Evolutionary conservation across 2,797 vertebrate genomes (phyloP).

Genomic region (Eospalax fontanierii): DNA sequence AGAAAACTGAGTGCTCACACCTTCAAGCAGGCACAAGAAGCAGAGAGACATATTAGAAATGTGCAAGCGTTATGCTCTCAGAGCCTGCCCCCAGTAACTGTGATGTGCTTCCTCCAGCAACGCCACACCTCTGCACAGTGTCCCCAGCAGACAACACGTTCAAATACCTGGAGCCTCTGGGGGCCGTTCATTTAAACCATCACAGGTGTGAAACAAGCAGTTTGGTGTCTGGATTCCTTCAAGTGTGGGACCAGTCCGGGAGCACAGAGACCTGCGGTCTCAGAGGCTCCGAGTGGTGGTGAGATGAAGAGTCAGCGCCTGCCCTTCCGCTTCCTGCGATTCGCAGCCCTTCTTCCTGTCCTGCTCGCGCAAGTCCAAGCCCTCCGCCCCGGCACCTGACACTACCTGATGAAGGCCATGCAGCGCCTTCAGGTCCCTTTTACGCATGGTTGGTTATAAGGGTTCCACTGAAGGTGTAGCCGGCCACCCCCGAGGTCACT

Average conservation of each 20-base stretch:
- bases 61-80: too few species aligned
- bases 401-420: rapidly evolving
- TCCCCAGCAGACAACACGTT: too few species aligned
- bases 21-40: too few species aligned
- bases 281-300: not conserved
- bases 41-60: too few species aligned
- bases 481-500: rapidly evolving
- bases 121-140: too few species aligned
- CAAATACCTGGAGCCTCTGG: too few species aligned
- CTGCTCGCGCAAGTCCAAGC: not conserved
- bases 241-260: not conserved
- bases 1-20: too few species aligned
- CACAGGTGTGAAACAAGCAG: not conserved
- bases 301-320: not conserved
- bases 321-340: not conserved
- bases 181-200: too few species aligned
- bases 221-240: not conserved
- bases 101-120: too few species aligned
- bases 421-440: rapidly evolving
- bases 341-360: too few species aligned
- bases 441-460: not conserved
- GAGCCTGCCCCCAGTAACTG: too few species aligned
- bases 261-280: not conserved
- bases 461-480: too few species aligned
- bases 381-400: rapidly evolving